A percentile compares a stretch with the other conserved stretches of the same genome.
phyloP scores from a whole-genome alignment of 2,113 vertebrate genomes.

The Oryzias woworae region DNA sequence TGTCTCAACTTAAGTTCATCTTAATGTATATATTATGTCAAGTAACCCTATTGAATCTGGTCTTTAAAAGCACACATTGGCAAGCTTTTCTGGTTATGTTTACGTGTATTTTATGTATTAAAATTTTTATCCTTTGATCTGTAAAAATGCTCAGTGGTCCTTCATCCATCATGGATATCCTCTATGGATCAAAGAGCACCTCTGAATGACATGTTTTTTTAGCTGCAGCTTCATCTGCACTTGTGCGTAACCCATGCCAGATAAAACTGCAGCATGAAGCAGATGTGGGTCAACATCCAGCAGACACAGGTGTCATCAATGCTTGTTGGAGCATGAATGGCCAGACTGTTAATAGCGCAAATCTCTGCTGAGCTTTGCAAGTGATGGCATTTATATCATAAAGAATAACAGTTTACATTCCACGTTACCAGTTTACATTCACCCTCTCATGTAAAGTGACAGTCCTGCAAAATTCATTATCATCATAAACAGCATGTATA shows the following conservation, averaged over 20 bases:
- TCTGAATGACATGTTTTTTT: neutral
- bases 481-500: neutral
- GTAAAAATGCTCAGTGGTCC: neutral
- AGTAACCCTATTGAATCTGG: too few species aligned
- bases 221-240: neutral
- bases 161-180: neutral
- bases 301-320: constrained; percentile 45
- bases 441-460: neutral
- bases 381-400: too few species aligned
- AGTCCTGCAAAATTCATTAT: neutral
- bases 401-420: neutral
- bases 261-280: constrained; percentile 22
- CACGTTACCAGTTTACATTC: constrained; percentile 3
- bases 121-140: too few species aligned
- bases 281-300: constrained; percentile 30
- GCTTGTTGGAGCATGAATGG: constrained; percentile 33
- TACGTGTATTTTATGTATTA: too few species aligned
- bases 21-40: too few species aligned
- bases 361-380: constrained; percentile 2
- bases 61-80: too few species aligned
- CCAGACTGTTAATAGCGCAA: constrained; percentile 13
- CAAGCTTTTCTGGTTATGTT: too few species aligned
- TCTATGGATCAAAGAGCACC: neutral
- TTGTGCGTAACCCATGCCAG: neutral
- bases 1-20: too few species aligned